Evolutionary conservation across 2,797 vertebrate species (phyloP).

Genomic region (Cryptoprocta ferox): DNA sequence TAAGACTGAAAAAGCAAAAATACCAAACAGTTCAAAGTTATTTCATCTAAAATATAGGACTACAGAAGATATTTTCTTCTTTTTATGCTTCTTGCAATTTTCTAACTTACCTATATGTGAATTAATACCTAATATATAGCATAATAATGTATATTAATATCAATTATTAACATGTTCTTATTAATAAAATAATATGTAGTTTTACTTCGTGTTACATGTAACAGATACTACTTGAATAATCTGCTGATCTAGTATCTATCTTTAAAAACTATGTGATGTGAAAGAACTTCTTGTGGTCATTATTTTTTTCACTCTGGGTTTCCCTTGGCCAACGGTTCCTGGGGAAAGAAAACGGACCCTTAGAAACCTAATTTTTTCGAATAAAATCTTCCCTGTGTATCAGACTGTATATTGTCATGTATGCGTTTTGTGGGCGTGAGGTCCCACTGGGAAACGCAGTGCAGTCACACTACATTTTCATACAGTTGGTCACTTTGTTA

Average conservation of each 20-base stretch:
- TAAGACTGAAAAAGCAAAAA: background rate
- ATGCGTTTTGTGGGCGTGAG: background rate
- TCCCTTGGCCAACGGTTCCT: background rate
- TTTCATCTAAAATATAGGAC: background rate
- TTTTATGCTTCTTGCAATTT: background rate
- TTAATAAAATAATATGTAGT: background rate
- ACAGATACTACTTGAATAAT: background rate
- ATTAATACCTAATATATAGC: too few relatives aligned
- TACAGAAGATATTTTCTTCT: background rate
- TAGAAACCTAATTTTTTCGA: background rate
- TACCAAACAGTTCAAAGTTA: background rate
- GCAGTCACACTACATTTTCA: background rate
- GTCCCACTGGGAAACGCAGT: background rate
- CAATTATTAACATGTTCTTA: background rate
- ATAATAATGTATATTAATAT: background rate
- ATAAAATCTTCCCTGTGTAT: background rate
- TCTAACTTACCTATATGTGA: background rate
- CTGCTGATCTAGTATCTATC: background rate
- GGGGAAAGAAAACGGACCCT: background rate
- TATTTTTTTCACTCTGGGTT: background rate
- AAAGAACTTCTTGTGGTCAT: background rate
- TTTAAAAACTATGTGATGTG: background rate
- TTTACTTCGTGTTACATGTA: rapidly evolving
- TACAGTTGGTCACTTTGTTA: background rate
- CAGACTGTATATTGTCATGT: background rate